Evolutionary conservation across 2,888 invertebrate genomes (phyloP), one percentile per base, ranked within the genome.

Genomic region (Acrobasis consociella): DNA sequence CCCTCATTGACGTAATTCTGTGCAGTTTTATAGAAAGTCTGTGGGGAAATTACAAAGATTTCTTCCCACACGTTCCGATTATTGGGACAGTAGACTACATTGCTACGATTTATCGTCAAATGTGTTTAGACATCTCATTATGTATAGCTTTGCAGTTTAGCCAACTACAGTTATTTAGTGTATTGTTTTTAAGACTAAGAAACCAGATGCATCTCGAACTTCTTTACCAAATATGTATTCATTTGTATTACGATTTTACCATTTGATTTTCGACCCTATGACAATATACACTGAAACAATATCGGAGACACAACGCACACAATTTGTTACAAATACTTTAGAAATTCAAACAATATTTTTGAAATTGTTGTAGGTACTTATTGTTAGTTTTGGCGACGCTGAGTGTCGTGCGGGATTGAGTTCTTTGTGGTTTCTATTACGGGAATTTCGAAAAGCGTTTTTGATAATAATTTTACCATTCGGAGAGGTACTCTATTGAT

Each of bases 181-280:
- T 13, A 13, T 13, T 13, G 46, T 46, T 46, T n/a, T n/a, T 46
- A 13, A n/a, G 50, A 13, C 9, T 11, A 9, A 13, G 38, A 38
- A 59, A 51, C 42, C 51, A 60, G 39, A 39, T 39, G 51, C 51
- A 51, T 51, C 51, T 51, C 16, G n/a, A 22, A 16, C 16, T 42
- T 52, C 50, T 51, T 51, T 60, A 42, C 60, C 60, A 60, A 60
- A 60, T 60, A 60, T 60, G 60, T 60, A 22, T 51, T 51, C 15
- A 49, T 31, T 49, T 49, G 46, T 49, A 49, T 49, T 49, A 9
- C 50, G 16, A 39, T 60, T 42, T n/a, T 37, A 13, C 13, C 16
- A 22, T 51, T 60, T 51, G 39, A 52, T 11, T 60, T 38, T 39
- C 52, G 31, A 13, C 22, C 49, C 37, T 22, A 50, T 59, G 39